phyloP scores from a whole-genome alignment of 2,113 vertebrate species.

The Erinaceus europaeus region DNA sequence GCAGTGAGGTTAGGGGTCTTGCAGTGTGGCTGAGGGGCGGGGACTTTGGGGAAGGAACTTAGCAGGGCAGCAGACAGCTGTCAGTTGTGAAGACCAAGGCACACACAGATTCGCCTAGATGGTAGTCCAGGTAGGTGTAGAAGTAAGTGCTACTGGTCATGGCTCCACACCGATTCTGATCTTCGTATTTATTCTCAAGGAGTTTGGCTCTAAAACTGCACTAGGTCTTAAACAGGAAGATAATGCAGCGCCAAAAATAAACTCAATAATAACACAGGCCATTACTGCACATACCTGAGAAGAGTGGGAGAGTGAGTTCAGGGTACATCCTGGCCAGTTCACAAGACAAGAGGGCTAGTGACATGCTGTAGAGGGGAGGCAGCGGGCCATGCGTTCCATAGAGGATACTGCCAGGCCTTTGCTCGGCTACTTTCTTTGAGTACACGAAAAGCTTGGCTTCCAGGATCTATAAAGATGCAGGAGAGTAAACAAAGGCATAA shows the following conservation, averaged over 20 bases:
- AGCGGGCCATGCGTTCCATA: conserved; percentile 94
- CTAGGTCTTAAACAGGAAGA: not conserved
- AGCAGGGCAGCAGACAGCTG: too few relatives aligned
- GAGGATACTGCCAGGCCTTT: conserved; percentile 93
- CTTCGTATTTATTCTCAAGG: not conserved
- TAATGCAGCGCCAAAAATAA: not conserved
- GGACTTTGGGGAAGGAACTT: too few relatives aligned
- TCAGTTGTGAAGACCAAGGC: too few relatives aligned
- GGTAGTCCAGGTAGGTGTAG: too few relatives aligned
- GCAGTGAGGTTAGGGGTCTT: too few relatives aligned
- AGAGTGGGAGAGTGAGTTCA: conserved; percentile 96
- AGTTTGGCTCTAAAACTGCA: not conserved
- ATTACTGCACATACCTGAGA: conserved; percentile 88
- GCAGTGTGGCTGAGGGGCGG: too few relatives aligned
- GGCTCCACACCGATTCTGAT: too few relatives aligned
- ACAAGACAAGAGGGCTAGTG: conserved; percentile 91
- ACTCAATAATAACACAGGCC: not conserved
- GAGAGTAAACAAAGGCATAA: not conserved
- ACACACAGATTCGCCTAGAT: too few relatives aligned
- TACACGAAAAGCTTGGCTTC: conserved; percentile 96
- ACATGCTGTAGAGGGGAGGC: conserved; percentile 96
- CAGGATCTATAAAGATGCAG: conserved; percentile 86
- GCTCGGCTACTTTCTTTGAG: conserved; percentile 94
- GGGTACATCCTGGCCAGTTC: conserved; percentile 98
- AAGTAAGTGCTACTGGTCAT: too few relatives aligned